These are phyloP conservation scores for Oxygymnocypris stewartii DNA, from an alignment of 2,113 vertebrate species.

Conservation along the genomic window DNA sequence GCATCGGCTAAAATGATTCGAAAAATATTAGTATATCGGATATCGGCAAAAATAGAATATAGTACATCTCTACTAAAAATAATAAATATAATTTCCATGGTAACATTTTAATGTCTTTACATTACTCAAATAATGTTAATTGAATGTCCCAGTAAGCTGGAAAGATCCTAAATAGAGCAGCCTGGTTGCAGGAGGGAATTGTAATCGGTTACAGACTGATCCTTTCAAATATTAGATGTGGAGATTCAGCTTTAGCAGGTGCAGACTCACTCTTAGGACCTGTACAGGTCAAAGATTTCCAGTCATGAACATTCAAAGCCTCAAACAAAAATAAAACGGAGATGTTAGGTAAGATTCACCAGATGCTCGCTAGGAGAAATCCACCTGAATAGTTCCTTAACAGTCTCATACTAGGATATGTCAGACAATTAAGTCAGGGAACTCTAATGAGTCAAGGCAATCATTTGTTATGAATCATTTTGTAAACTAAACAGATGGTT, in stretches of 20 bases:
- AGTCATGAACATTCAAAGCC: not conserved
- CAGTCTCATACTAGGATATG: not conserved
- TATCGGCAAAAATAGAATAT: no score
- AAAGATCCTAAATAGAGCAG: not conserved
- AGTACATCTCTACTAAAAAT: not conserved
- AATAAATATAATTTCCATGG: not conserved
- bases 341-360: not conserved
- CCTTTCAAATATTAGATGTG: not conserved
- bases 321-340: not conserved
- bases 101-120: not conserved
- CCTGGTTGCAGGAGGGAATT: not conserved
- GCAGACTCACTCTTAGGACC: not conserved
- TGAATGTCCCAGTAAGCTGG: no score
- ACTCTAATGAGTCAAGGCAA: constrained; percentile 14
- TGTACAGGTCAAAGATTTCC: not conserved
- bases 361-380: not conserved
- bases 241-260: not conserved
- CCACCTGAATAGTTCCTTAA: not conserved
- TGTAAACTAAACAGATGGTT: constrained; percentile 28
- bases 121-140: not conserved
- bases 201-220: not conserved
- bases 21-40: no score
- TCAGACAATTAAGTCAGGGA: constrained; percentile 13
- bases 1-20: no score
- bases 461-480: constrained; percentile 35